A percentile compares a stretch with the other conserved stretches of the same genome.
Evolutionary conservation across 2,113 vertebrate genomes (phyloP).

Genomic region (Globicephala melas): DNA sequence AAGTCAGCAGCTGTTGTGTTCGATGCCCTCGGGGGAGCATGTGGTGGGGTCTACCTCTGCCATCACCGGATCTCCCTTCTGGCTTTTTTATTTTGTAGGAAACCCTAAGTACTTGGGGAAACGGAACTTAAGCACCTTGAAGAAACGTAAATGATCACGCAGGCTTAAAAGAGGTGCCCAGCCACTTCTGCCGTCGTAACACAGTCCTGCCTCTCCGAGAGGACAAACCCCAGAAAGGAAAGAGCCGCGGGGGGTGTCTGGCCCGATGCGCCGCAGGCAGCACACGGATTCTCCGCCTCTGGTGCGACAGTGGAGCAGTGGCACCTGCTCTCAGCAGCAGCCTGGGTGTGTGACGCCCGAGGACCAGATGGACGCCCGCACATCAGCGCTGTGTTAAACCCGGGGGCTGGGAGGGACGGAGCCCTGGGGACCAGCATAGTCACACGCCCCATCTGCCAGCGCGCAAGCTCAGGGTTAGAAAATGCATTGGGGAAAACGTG

Average conservation of each 20-base stretch:
- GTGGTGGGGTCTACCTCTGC: neutral
- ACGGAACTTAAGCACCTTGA: neutral
- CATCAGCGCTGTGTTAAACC: accelerated
- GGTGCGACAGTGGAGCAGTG: no score
- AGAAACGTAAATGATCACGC: neutral
- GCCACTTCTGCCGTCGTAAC: neutral
- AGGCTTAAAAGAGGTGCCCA: neutral
- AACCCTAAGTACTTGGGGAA: neutral
- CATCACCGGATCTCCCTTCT: neutral
- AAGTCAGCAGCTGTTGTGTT: neutral
- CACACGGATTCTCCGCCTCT: accelerated
- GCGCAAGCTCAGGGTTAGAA: neutral
- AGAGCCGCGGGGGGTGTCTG: accelerated
- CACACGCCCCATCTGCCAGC: accelerated
- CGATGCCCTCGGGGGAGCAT: neutral
- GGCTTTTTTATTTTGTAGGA: neutral
- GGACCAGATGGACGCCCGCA: accelerated
- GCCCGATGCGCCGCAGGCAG: accelerated
- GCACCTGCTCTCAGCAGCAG: neutral
- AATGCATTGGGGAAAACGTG: neutral
- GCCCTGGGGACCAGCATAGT: neutral
- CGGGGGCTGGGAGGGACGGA: neutral
- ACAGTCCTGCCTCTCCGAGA: neutral
- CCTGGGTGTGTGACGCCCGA: accelerated
- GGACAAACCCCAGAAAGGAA: neutral